Evolutionary conservation across 2,888 invertebrate genomes (phyloP), one percentile per base, ranked within the genome.

Genomic region (Operophtera brumata): DNA sequence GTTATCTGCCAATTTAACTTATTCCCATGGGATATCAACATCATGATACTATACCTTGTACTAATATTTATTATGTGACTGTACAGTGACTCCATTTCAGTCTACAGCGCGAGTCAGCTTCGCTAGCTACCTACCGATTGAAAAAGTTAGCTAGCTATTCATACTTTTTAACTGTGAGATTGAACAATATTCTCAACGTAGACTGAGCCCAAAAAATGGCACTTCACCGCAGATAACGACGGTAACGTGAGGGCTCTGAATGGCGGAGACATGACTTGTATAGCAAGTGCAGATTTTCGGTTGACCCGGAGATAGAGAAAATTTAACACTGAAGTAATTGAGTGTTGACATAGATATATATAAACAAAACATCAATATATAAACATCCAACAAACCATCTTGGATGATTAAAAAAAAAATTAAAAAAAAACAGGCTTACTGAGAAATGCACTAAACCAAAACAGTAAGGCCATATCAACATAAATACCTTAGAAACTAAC

Each of bases 191-290:
- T 41, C 12, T 9, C 41, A 11, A 26, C 41, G 28, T n/a, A 28
- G 26, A 7, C 20, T 3, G n/a, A 40, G 6, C 25, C 12, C 5
- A 41, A 28, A 20, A 28, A 41, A 41, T 8, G 7, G 11, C 12
- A 11, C 12, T 28, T 7, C 7, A 28, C n/a, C 28, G 2, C 20
- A 77, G 79, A 81, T 82, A 81, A 78, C 77, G 77, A 71, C 77
- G 74, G 82, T 81, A 73, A 80, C 82, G 84, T 77, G 82, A 75
- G 75, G 77, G 71, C 75, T 77, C 74, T 73, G 78, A 80, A 80
- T 79, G 76, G 80, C 75, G 66, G 77, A 71, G 75, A 78, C 84
- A 80, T 81, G 81, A 82, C 82, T 79, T 73, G 82, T 75, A 72
- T 80, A 65, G 67, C 53, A 67, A 78, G n/a, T 7, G 5, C 11